Conservation (phyloP, 2,113 vertebrate species). For the Nibea albiflora region DNA sequence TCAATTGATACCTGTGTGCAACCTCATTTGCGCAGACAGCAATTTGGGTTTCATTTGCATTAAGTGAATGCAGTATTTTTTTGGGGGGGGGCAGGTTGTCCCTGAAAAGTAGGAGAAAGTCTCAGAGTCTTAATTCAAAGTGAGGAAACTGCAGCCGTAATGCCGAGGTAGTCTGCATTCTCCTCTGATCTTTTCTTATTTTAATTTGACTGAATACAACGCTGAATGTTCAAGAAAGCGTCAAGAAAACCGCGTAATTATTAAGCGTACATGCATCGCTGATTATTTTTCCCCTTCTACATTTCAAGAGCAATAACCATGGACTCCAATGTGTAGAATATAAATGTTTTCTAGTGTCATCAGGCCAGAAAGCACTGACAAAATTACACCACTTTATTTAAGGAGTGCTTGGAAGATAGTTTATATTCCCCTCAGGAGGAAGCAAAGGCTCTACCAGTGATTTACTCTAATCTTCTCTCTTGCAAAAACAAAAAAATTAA, state of each 20-base stretch:
- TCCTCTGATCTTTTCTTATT: not conserved
- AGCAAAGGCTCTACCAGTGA: constrained; percentile 38
- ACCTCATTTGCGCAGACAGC: not conserved
- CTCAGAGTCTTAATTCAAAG: not conserved
- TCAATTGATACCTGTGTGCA: not conserved
- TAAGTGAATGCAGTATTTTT: not conserved
- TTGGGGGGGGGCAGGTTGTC: not conserved
- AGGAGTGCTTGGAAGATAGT: constrained; percentile 38
- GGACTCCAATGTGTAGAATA: not conserved
- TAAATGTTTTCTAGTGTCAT: not conserved
- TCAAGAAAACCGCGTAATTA: not conserved
- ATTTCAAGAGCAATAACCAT: not conserved
- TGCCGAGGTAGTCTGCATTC: not conserved
- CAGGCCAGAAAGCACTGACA: constrained; percentile 10
- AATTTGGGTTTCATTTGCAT: not conserved
- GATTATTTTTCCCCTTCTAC: not conserved
- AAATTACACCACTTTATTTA: constrained; percentile 40
- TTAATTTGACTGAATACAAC: not conserved
- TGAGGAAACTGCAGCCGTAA: not conserved
- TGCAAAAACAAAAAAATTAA: constrained; percentile 18
- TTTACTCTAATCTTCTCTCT: constrained; percentile 60
- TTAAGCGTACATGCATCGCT: not conserved
- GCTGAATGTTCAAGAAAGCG: not conserved
- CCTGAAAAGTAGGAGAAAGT: not conserved
- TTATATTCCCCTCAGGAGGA: constrained; percentile 53